A percentile compares a stretch with the other conserved stretches of the same genome.
Conservation (phyloP, 2,888 invertebrate species). For the Pachymerium ferrugineum region DNA sequence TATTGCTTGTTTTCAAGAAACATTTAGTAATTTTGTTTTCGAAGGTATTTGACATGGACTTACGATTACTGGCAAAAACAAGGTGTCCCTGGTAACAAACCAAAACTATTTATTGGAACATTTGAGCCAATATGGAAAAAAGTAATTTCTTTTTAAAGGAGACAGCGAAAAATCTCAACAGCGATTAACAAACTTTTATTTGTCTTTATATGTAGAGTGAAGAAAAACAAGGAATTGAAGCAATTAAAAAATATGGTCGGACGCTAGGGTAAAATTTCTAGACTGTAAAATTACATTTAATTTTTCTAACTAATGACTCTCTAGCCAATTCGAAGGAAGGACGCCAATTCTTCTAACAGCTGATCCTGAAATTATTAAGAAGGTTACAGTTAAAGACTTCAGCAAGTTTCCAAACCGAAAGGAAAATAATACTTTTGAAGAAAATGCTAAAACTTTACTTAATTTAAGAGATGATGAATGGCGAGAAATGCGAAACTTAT, state of each 20-base stretch:
- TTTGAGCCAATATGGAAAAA: neutral
- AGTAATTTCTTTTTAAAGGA: too few species aligned
- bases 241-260: neutral
- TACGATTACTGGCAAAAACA: slow-evolving; percentile 23
- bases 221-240: too few species aligned
- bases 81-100: slow-evolving; percentile 17
- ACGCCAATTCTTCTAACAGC: neutral
- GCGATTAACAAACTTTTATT: too few species aligned
- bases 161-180: too few species aligned
- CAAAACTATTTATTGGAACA: neutral
- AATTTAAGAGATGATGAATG: slow-evolving; percentile 38
- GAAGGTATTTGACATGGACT: slow-evolving; percentile 25
- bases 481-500: slow-evolving; percentile 38
- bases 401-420: neutral
- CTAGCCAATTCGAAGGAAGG: neutral
- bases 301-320: neutral
- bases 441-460: too few species aligned
- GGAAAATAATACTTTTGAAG: too few species aligned
- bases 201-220: too few species aligned
- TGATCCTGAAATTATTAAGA: neutral
- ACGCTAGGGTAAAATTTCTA: neutral
- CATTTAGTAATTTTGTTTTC: neutral
- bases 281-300: neutral
- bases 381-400: neutral
- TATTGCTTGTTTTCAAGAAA: neutral